Base-by-base conservation (phyloP, 2,888 invertebrate species). In the Ormyrus nitidulus region DNA sequence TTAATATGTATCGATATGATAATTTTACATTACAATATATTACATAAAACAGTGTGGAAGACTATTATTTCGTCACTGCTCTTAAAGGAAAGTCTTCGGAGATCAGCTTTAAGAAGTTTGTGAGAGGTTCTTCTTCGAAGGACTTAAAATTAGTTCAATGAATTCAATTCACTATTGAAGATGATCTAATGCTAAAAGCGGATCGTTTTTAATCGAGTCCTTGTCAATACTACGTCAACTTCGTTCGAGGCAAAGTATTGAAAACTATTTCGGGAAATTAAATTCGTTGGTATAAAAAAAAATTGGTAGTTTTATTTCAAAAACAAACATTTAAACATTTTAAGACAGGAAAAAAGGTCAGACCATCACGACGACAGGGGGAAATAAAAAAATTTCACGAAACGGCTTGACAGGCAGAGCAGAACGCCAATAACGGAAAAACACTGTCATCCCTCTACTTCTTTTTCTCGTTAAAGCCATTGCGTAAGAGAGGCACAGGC, bases 1-100 rank as follows among this genome's bases (percentile, higher is more conserved):
- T 75, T 75, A 66, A 76, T 68, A 68, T 9, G 62, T 72, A 77
- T 77, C 66, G 58, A 72, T 59, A 66, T 77, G 77, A 65, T 77
- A 77, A 77, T 77, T 72, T 72, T 5, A 66, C 6, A 19, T 77
- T 77, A 65, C 71, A 64, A 66, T 5, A 66, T 4, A 19, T 77
- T 77, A 65, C 71, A 64, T 77, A 69, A 77, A 77, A 70, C 54
- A 56, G 62, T 51, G 11, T 5, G n/a, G 48, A 19, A 46, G 62
- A 11, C 70, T 70, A 56, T 70, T 70, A 70, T 77, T 77, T 77
- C 77, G 19, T 70, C 77, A 77, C 19, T 6, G 51, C 49, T 56
- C 19, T 9, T 9, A 49, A 19, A 44, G 46, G 53, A 61, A 53
- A 68, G 59, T 34, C 34, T 56, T 54, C 66, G 54, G 11, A 6